phyloP scores from a whole-genome alignment of 1,140 invertebrate species.

The Danaus plexippus region DNA sequence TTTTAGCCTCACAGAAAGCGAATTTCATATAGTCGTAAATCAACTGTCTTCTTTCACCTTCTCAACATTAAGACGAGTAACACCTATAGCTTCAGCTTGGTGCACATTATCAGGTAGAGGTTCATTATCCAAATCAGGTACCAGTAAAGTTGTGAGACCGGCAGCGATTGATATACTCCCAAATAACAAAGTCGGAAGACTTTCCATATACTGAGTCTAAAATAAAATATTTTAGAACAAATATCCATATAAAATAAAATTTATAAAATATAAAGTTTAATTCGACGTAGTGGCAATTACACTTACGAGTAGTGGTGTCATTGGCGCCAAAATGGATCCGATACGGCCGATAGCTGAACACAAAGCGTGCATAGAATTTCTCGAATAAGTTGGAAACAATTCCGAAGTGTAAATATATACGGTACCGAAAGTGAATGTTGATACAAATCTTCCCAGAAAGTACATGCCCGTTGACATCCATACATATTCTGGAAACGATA shows the following conservation, averaged over 20 bases:
- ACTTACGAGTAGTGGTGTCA: slow-evolving; percentile 72
- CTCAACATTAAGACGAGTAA: slow-evolving; percentile 2
- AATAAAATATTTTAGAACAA: slow-evolving; percentile 6
- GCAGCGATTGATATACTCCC: slow-evolving; percentile 34
- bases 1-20: too few relatives aligned
- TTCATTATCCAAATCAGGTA: slow-evolving; percentile 47
- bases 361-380: slow-evolving; percentile 75
- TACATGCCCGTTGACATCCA: slow-evolving; percentile 54
- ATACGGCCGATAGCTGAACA: slow-evolving; percentile 79
- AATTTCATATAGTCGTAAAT: too few relatives aligned
- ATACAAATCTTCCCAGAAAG: slow-evolving; percentile 75
- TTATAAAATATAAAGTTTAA: neutral
- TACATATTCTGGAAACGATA: slow-evolving; percentile 27
- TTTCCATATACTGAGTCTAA: slow-evolving; percentile 31
- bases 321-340: slow-evolving; percentile 78
- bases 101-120: slow-evolving; percentile 50
- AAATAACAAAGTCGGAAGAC: slow-evolving; percentile 31
- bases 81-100: slow-evolving; percentile 43
- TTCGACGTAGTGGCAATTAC: neutral
- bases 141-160: slow-evolving; percentile 39
- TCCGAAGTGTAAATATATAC: slow-evolving; percentile 79
- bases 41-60: too few relatives aligned
- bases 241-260: slow-evolving; percentile 4
- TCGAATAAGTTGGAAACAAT: slow-evolving; percentile 78
- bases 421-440: slow-evolving; percentile 72